phyloP scores from a whole-genome alignment of 2,888 invertebrate species.

The Drosophila eohydei region DNA sequence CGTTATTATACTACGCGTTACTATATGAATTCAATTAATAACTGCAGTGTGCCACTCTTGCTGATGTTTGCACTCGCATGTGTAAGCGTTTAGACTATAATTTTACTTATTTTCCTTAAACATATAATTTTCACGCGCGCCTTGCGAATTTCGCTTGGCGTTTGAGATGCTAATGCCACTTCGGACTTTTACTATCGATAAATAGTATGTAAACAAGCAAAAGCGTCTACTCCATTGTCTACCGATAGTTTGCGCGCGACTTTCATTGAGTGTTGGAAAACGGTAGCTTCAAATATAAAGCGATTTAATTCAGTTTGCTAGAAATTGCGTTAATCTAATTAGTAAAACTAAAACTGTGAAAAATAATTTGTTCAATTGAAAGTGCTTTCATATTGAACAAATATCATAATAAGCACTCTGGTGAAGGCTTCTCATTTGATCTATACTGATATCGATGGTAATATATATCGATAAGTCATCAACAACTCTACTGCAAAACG shows the following conservation, averaged over 20 bases:
- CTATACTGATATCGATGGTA: conserved; percentile 42
- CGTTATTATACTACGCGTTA: conserved; percentile 28
- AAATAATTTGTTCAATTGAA: neutral
- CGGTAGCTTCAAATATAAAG: neutral
- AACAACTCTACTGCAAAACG: conserved; percentile 65
- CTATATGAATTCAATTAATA: conserved; percentile 18
- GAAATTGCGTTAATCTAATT: neutral
- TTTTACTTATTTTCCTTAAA: conserved; percentile 33
- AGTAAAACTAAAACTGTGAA: no score
- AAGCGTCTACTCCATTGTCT: conserved; percentile 19
- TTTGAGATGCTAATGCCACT: conserved; percentile 54
- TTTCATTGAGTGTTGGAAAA: conserved; percentile 27
- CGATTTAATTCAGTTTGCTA: neutral
- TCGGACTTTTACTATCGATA: conserved; percentile 43
- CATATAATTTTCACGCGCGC: conserved; percentile 70
- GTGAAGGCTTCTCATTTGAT: conserved; percentile 10
- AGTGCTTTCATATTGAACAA: neutral
- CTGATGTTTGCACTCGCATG: conserved; percentile 22
- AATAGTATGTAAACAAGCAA: conserved; percentile 26
- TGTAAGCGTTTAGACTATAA: conserved; percentile 13
- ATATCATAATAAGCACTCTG: neutral
- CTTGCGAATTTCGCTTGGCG: conserved; percentile 60
- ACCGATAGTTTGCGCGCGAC: conserved; percentile 56
- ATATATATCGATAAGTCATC: conserved; percentile 52
- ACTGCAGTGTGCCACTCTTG: conserved; percentile 24